A percentile compares a stretch with the other conserved stretches of the same genome.
Evolutionary conservation across 2,113 vertebrate species (phyloP).

Genomic region (Planiliza haematocheilus): DNA sequence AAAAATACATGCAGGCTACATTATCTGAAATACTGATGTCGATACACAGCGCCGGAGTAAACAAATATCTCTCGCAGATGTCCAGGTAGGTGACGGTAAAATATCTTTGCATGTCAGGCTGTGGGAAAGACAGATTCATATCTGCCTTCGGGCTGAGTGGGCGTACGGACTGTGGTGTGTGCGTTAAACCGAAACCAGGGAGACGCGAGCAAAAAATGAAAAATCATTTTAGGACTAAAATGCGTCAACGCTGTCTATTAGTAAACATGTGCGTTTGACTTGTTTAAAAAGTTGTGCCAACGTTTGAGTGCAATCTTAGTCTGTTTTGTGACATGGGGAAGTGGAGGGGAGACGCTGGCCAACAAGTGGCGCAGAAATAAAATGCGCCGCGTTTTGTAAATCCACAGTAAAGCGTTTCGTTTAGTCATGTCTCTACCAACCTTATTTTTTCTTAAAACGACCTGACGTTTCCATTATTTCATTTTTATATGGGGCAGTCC

Average conservation of each 20-base stretch:
- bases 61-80: neutral
- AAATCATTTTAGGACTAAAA: neutral
- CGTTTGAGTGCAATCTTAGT: neutral
- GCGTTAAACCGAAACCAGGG: conserved; percentile 63
- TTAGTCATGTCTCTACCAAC: neutral
- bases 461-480: too few species aligned
- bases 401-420: neutral
- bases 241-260: neutral
- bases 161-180: conserved; percentile 25
- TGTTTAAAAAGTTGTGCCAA: neutral
- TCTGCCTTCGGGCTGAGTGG: conserved; percentile 30
- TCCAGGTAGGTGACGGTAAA: conserved; percentile 66
- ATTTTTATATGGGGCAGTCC: too few species aligned
- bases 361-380: conserved; percentile 32
- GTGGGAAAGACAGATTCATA: conserved; percentile 50
- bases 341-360: neutral
- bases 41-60: neutral
- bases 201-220: neutral
- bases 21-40: neutral
- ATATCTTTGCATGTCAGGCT: neutral
- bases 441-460: neutral
- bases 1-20: neutral
- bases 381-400: neutral
- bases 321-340: neutral
- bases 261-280: neutral